Percentiles rank a stretch among this genome's conserved stretches.
phyloP scores from a whole-genome alignment of 2,113 vertebrate genomes.

The Heterochromis multidens region DNA sequence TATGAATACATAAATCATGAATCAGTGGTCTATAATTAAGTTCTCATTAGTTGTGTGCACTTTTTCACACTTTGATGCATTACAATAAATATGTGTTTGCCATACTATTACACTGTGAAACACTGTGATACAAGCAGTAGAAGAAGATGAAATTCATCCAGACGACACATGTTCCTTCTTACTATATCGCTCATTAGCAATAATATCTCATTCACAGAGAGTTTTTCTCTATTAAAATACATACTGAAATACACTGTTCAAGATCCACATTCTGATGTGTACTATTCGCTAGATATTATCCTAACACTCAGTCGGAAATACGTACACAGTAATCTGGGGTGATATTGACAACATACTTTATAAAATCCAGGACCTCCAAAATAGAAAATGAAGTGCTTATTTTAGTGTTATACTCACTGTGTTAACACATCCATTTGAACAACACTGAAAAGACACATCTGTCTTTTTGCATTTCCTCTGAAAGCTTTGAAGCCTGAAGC shows the following conservation, averaged over 20 bases:
- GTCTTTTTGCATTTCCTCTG: conserved; percentile 36
- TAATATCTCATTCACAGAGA: too few species aligned
- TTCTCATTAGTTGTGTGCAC: not conserved
- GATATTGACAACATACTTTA: not conserved
- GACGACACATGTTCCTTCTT: not conserved
- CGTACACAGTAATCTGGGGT: too few species aligned
- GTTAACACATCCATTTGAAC: not conserved
- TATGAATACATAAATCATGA: accelerated
- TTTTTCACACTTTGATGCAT: not conserved
- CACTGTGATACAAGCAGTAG: too few species aligned
- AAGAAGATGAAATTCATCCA: accelerated
- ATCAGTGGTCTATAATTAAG: not conserved
- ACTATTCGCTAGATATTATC: not conserved
- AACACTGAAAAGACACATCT: conserved; percentile 12
- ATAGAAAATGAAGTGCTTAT: not conserved
- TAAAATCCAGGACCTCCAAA: not conserved
- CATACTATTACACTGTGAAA: too few species aligned
- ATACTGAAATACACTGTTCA: too few species aligned
- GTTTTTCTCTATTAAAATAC: not conserved
- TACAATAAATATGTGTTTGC: too few species aligned
- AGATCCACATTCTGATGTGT: too few species aligned
- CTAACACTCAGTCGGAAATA: not conserved
- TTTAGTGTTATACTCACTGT: not conserved
- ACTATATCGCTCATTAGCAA: too few species aligned
- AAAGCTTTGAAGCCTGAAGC: conserved; percentile 44